Conservation (phyloP, 2,797 vertebrate genomes). For the Steatocranus sp. region DNA sequence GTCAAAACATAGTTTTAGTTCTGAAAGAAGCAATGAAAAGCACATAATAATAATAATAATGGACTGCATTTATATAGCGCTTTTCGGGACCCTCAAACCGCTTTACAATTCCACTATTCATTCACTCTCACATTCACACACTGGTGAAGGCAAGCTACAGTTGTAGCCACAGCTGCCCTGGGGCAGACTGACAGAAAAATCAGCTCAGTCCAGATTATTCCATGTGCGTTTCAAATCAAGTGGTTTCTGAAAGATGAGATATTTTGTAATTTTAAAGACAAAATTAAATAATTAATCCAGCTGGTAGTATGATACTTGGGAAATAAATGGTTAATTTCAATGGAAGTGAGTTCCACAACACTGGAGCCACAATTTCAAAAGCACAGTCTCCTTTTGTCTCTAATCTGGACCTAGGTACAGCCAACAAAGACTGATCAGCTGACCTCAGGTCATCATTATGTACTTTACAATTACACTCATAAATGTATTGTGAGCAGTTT, state of each 20-base stretch:
- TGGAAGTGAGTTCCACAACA: neutral
- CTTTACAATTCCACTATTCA: too few relatives aligned
- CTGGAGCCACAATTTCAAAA: neutral
- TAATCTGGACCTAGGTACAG: neutral
- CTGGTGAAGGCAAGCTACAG: too few relatives aligned
- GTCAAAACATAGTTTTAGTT: too few relatives aligned
- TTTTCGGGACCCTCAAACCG: too few relatives aligned
- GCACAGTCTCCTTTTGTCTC: neutral
- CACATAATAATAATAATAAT: too few relatives aligned
- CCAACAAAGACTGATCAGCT: neutral
- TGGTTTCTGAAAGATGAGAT: neutral
- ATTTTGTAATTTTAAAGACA: neutral
- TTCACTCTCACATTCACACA: too few relatives aligned
- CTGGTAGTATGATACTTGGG: neutral
- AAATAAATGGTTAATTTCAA: rapidly evolving
- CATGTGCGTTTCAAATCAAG: too few relatives aligned
- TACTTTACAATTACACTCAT: neutral
- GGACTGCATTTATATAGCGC: too few relatives aligned
- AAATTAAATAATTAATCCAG: neutral
- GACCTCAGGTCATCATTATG: neutral
- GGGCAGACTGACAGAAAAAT: too few relatives aligned
- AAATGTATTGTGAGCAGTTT: neutral
- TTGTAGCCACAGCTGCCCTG: too few relatives aligned
- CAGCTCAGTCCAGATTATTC: too few relatives aligned
- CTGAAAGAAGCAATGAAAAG: too few relatives aligned